Evolutionary conservation across 2,888 invertebrate genomes (phyloP).

Genomic region (Furcula furcula): DNA sequence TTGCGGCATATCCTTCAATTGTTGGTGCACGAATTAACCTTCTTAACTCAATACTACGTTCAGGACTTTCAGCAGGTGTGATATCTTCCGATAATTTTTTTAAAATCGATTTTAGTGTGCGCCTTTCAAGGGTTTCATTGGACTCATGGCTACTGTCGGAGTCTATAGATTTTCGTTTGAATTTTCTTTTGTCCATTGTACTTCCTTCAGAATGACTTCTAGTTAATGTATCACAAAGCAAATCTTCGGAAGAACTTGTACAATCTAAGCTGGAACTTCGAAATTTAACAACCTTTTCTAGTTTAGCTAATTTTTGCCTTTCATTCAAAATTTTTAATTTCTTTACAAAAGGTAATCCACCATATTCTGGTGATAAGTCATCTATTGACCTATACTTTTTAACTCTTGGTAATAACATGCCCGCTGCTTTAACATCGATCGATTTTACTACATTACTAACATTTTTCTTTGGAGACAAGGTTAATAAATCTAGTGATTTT

Average conservation of each 20-base stretch:
- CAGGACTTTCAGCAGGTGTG: conserved; percentile 70
- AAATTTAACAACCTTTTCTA: conserved; percentile 88
- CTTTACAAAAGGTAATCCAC: conserved; percentile 92
- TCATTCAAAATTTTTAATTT: conserved; percentile 94
- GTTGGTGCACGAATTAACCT: conserved; percentile 91
- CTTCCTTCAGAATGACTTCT: conserved; percentile 92
- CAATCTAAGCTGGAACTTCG: conserved; percentile 92
- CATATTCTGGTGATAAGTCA: conserved; percentile 93
- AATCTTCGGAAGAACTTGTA: conserved; percentile 83
- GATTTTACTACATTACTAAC: conserved; percentile 33
- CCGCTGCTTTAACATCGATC: conserved; percentile 45
- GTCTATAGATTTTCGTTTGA: conserved; percentile 67
- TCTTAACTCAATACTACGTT: conserved; percentile 82
- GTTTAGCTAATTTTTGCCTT: conserved; percentile 91
- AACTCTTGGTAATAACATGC: conserved; percentile 60
- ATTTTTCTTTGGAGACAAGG: conserved; percentile 62
- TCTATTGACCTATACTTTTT: conserved; percentile 92
- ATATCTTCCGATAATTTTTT: conserved; percentile 90
- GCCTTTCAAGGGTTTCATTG: conserved; percentile 91
- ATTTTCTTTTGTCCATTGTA: conserved; percentile 84
- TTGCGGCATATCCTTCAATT: conserved; percentile 93
- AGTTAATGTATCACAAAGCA: conserved; percentile 82
- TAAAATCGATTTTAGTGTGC: conserved; percentile 91
- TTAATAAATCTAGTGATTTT: conserved; percentile 69
- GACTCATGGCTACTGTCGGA: conserved; percentile 72